Conservation (phyloP, 1,140 invertebrate species). For the Nymphalis io region DNA sequence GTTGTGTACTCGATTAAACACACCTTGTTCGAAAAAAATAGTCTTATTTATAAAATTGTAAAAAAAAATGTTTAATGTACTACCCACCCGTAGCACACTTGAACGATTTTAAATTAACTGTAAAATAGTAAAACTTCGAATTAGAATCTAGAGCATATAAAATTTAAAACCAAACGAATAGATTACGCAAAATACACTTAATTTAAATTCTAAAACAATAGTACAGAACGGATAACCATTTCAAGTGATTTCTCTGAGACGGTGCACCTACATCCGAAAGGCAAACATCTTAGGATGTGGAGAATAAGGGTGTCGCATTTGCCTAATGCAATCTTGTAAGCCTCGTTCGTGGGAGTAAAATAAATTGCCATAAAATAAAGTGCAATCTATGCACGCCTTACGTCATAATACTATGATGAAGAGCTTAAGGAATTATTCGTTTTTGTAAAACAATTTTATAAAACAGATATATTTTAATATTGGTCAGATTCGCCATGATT, state of each 20-base stretch:
- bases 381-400: not conserved
- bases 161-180: not conserved
- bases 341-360: conserved; percentile 34
- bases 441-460: too few species aligned
- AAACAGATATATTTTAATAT: too few species aligned
- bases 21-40: too few species aligned
- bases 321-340: conserved; percentile 47
- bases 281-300: conserved; percentile 28
- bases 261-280: conserved; percentile 22
- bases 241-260: conserved; percentile 16
- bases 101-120: not conserved
- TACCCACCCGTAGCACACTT: too few species aligned
- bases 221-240: conserved; percentile 15
- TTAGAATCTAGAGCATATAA: not conserved
- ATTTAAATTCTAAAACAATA: conserved; percentile 16
- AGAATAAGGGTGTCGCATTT: conserved; percentile 45
- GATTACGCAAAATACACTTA: not conserved
- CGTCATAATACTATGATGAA: too few species aligned
- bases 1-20: too few species aligned
- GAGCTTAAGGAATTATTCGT: too few species aligned
- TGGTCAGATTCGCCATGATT: too few species aligned
- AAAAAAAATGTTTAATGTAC: too few species aligned
- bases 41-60: too few species aligned
- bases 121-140: not conserved
- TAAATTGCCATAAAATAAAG: conserved; percentile 49